These are phyloP conservation scores for Drosophila bipectinata DNA, from an alignment of 1,140 invertebrate genomes.

Conservation along the genomic window DNA sequence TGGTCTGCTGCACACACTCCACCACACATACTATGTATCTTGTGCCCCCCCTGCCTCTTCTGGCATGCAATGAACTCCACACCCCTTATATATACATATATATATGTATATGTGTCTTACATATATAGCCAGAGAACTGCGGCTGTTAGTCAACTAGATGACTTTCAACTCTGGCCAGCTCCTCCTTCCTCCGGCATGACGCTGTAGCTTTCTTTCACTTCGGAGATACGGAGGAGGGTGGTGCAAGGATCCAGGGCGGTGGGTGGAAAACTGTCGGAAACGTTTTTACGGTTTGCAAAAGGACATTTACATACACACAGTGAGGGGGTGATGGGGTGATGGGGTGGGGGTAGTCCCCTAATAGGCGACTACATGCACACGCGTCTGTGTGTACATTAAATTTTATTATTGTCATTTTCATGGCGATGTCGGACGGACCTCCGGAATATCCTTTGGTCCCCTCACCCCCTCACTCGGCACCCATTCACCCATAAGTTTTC, in stretches of 20 bases:
- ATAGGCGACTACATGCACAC: conserved; percentile 49
- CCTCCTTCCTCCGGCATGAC: conserved; percentile 41
- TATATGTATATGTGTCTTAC: neutral
- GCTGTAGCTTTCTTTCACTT: conserved; percentile 44
- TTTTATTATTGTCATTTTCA: conserved; percentile 83
- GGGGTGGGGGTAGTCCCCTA: neutral
- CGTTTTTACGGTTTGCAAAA: conserved; percentile 77
- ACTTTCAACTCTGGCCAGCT: conserved; percentile 65
- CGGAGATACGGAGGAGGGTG: neutral
- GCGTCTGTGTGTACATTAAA: conserved; percentile 77
- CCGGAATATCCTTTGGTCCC: neutral
- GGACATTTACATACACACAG: conserved; percentile 69
- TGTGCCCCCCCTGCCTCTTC: conserved; percentile 18
- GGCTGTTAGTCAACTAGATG: conserved; percentile 71
- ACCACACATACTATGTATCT: conserved; percentile 20
- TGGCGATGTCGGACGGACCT: conserved; percentile 45
- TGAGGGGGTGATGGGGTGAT: conserved; percentile 7
- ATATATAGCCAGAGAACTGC: conserved; percentile 7
- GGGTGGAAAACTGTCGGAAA: conserved; percentile 62
- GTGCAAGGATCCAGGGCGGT: conserved; percentile 3
- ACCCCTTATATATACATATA: neutral
- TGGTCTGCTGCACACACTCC: conserved; percentile 78
- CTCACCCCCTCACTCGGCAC: neutral
- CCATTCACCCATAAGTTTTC: conserved; percentile 49
- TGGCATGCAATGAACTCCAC: conserved; percentile 67